phyloP scores from a whole-genome alignment of 2,797 vertebrate genomes.

The Helostoma temminkii region DNA sequence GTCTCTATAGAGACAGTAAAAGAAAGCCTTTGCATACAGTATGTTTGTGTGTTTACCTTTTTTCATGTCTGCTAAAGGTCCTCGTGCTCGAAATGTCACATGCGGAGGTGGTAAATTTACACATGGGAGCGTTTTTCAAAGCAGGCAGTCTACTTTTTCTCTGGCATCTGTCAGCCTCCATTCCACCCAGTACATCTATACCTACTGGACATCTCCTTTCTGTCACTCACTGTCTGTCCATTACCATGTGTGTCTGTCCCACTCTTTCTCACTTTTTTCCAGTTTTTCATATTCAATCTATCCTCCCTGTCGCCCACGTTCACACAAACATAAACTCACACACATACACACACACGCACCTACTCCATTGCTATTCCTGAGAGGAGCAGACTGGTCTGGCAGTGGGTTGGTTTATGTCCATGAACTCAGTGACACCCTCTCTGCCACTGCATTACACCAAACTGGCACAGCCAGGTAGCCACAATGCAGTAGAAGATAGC shows the following conservation, averaged over 20 bases:
- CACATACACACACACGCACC: slow-evolving; percentile 38
- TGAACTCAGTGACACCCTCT: slow-evolving; percentile 76
- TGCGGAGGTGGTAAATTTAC: slow-evolving; percentile 53
- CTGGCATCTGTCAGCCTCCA: slow-evolving; percentile 19
- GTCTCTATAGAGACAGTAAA: slow-evolving; percentile 19
- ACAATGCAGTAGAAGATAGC: slow-evolving; percentile 45
- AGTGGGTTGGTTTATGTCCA: slow-evolving; percentile 77
- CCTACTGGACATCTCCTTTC: slow-evolving; percentile 36
- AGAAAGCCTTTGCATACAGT: slow-evolving; percentile 1
- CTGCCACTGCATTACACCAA: slow-evolving; percentile 74
- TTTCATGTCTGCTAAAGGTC: slow-evolving; percentile 36
- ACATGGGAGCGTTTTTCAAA: slow-evolving; percentile 43
- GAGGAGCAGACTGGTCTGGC: slow-evolving; percentile 77
- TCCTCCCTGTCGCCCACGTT: slow-evolving; percentile 31
- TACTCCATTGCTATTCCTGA: slow-evolving; percentile 78
- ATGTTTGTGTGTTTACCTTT: slow-evolving; percentile 8
- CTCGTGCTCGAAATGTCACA: slow-evolving; percentile 61
- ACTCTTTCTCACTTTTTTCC: slow-evolving; percentile 50
- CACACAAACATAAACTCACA: slow-evolving; percentile 22
- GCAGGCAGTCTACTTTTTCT: slow-evolving; percentile 37
- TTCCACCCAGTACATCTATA: slow-evolving; percentile 38
- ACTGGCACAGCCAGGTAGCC: slow-evolving; percentile 63
- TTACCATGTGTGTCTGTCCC: slow-evolving; percentile 15
- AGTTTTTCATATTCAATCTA: slow-evolving; percentile 39
- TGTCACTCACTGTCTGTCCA: slow-evolving; percentile 43